A percentile compares a stretch with the other conserved stretches of the same genome.
Evolutionary conservation across 2,797 vertebrate species (phyloP).

Genomic region (Apodemus agrarius): DNA sequence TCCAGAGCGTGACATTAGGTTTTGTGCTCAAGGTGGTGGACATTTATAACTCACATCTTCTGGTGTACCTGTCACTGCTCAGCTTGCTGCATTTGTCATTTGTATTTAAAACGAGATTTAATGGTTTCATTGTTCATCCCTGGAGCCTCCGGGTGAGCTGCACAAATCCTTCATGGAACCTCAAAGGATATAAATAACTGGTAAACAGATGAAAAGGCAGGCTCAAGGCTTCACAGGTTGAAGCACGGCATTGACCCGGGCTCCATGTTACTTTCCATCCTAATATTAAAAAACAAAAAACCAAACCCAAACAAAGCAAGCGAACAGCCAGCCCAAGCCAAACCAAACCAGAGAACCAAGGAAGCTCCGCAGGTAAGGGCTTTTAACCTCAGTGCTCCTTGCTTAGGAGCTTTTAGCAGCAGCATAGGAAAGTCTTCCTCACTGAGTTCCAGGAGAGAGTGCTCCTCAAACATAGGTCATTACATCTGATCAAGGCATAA

Average conservation of each 20-base stretch:
- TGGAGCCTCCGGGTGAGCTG: neutral
- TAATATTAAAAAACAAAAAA: neutral
- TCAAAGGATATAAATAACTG: conserved; percentile 41
- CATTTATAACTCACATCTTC: conserved; percentile 22
- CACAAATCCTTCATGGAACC: conserved; percentile 41
- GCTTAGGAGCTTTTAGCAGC: neutral
- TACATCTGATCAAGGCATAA: neutral
- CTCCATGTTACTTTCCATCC: conserved; percentile 23
- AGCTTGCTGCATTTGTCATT: conserved; percentile 56
- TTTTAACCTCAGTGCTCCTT: conserved; percentile 13
- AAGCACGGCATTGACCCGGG: conserved; percentile 1
- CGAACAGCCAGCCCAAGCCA: too few species aligned
- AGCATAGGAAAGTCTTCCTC: neutral
- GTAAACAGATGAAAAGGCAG: conserved; percentile 45
- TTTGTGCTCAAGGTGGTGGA: conserved; percentile 8
- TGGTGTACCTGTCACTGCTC: conserved; percentile 10
- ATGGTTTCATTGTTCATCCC: conserved; percentile 33
- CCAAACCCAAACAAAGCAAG: neutral
- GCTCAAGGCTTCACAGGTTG: neutral
- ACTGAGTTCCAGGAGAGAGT: neutral
- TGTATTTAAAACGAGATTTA: conserved; percentile 44
- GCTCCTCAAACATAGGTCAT: neutral
- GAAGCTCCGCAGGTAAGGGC: neutral
- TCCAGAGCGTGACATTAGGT: neutral
- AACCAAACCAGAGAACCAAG: neutral